Evolutionary conservation across 2,113 vertebrate species (phyloP).

Genomic region (Poeciliopsis turrubarensis): DNA sequence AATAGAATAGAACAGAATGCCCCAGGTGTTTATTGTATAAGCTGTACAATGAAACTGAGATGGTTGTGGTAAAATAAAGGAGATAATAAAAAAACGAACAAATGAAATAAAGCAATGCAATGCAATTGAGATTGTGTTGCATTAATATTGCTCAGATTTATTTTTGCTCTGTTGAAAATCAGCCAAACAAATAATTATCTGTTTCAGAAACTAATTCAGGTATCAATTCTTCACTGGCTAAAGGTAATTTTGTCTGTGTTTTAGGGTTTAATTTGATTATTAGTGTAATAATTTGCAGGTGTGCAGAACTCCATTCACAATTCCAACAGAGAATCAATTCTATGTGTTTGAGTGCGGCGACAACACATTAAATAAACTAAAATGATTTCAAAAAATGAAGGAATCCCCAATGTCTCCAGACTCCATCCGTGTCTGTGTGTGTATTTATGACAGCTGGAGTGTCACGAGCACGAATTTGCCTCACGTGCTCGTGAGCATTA

Average conservation of each 20-base stretch:
- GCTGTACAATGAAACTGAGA: too few relatives aligned
- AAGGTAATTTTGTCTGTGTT: not conserved
- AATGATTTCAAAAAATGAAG: conserved; percentile 35
- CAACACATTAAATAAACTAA: conserved; percentile 2
- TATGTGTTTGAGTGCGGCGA: conserved; percentile 3
- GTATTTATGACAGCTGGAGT: conserved; percentile 7
- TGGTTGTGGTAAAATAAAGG: not conserved
- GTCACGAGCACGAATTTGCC: conserved; percentile 22
- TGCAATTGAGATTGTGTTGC: not conserved
- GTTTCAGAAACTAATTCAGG: not conserved
- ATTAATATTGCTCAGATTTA: not conserved
- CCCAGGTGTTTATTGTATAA: not conserved
- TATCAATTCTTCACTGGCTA: not conserved
- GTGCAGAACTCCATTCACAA: not conserved
- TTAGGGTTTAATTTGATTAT: not conserved
- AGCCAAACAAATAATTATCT: not conserved
- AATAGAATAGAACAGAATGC: not conserved
- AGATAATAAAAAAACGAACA: not conserved
- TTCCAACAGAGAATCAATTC: not conserved
- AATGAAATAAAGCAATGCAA: not conserved
- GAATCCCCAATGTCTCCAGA: conserved; percentile 22
- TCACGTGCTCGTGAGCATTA: conserved; percentile 37
- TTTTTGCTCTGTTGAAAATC: not conserved
- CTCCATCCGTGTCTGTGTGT: conserved; percentile 3
- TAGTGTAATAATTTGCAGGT: not conserved